Base-by-base conservation (phyloP, 1,140 invertebrate genomes). In the Anadara kagoshimensis region DNA sequence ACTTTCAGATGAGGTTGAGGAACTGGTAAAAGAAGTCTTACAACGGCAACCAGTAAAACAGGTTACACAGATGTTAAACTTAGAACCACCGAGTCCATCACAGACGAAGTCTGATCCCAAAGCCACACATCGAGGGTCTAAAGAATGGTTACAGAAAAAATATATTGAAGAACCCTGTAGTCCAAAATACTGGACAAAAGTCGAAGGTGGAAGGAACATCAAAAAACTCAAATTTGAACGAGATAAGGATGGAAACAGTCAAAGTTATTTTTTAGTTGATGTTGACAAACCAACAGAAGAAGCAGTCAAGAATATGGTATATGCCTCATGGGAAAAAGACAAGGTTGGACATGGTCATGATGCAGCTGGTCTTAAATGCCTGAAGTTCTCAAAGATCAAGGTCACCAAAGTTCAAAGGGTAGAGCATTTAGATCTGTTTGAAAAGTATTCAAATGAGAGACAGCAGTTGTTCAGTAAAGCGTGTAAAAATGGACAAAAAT, bases 371-470 rank as follows among this genome's bases (percentile, higher is more conserved):
- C 58, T 81, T 12, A 61, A 59, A 12, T 45, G 64, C 26, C 54
- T 83, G 0, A 64, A 53, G 8, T 82, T 78, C 59, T 71, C 45
- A 29, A 59, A 57, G 29, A 78, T 84, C 11, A 54, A 74, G 54
- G 76, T 85, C 7, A 76, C 41, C 0, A 75, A 75, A 56, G 72
- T 84, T 36, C 68, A 80, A 69, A 61, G 83, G 29, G 59, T 85
- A 16, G 83, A 85, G 67, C 81, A 84, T 67, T 65, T 74, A 24
- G 54, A 75, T 41, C 59, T 85, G 12, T 85, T 69, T 69, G 59
- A 78, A 57, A 73, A 73, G 51, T 85, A 85, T 72, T 69, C 63
- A 14, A 51, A 69, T n/a, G 61, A 75, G 22, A 75, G 81, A 58
- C 74, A 78, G 41, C 59, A 64, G 18, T 51, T 81, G 2, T 85